Evolutionary conservation across 2,797 vertebrate genomes (phyloP).

Genomic region (Scolopax rusticola): DNA sequence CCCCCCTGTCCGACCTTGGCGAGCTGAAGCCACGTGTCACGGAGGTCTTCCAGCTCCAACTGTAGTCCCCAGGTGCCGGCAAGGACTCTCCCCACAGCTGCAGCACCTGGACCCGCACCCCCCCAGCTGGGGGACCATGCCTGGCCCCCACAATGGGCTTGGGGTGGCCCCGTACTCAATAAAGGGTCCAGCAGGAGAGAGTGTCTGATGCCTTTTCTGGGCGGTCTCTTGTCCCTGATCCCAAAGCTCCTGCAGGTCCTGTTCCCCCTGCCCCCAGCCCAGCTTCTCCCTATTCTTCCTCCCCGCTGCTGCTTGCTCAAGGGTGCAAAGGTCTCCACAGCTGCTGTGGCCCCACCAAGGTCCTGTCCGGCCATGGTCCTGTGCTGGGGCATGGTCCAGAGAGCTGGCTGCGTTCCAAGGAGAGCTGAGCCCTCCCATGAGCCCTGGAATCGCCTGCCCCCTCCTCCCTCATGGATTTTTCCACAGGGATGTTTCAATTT

Average conservation of each 20-base stretch:
- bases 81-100: accelerated
- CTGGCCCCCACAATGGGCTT: neutral
- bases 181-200: constrained; percentile 19
- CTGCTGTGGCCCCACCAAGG: accelerated
- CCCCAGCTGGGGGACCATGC: neutral
- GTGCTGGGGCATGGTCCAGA: neutral
- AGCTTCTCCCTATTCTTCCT: neutral
- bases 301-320: neutral
- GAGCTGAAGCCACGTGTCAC: constrained; percentile 81
- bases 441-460: accelerated
- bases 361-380: neutral
- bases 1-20: constrained; percentile 77
- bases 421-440: neutral
- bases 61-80: constrained; percentile 54
- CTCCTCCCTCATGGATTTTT: neutral
- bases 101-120: neutral
- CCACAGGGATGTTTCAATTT: neutral
- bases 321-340: constrained; percentile 18
- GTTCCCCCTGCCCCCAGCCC: neutral
- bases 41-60: constrained; percentile 83
- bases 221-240: accelerated
- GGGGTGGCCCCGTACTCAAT: neutral
- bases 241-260: neutral
- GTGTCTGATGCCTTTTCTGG: neutral
- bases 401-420: neutral